Conservation (phyloP, 1,140 invertebrate genomes). For the Drosophila bifasciata region DNA sequence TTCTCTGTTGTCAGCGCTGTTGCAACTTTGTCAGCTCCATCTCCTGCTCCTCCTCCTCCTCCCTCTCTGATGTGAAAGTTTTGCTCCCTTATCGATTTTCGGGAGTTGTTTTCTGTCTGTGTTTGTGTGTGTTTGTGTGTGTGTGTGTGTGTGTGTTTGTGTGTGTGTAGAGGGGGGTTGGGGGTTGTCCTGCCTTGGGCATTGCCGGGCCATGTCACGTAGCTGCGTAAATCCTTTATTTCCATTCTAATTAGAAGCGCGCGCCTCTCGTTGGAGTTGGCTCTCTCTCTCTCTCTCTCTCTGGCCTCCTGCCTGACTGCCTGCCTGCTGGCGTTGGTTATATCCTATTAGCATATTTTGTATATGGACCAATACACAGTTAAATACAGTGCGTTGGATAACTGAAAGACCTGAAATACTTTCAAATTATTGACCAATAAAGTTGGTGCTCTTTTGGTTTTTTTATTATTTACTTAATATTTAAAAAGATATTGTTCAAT, state of each 20-base stretch:
- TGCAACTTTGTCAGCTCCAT: conserved; percentile 10
- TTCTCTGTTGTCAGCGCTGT: conserved; percentile 6
- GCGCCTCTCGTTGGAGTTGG: conserved; percentile 11
- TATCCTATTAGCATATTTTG: conserved; percentile 66
- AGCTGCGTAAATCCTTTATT: conserved; percentile 68
- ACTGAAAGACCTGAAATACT: neutral
- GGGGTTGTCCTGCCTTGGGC: neutral
- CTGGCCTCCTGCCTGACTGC: conserved; percentile 12
- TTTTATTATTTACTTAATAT: too few species aligned
- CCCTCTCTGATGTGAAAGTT: neutral
- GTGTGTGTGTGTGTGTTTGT: neutral
- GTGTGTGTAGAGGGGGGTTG: neutral
- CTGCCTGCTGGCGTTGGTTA: conserved; percentile 12
- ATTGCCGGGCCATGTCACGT: conserved; percentile 60
- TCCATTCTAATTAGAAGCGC: conserved; percentile 10
- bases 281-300: conserved; percentile 12
- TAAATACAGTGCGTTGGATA: neutral
- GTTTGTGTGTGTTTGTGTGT: neutral
- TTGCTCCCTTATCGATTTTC: conserved; percentile 32
- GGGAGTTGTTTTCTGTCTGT: conserved; percentile 1
- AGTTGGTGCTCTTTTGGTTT: too few species aligned
- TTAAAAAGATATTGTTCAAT: too few species aligned
- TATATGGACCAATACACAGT: conserved; percentile 43
- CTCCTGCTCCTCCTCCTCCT: too few species aligned
- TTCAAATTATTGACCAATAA: too few species aligned